These are phyloP conservation scores for Heliocidaris erythrogramma DNA, from an alignment of 35 echinoderm and acorn worm genomes.

Conservation along the genomic window DNA sequence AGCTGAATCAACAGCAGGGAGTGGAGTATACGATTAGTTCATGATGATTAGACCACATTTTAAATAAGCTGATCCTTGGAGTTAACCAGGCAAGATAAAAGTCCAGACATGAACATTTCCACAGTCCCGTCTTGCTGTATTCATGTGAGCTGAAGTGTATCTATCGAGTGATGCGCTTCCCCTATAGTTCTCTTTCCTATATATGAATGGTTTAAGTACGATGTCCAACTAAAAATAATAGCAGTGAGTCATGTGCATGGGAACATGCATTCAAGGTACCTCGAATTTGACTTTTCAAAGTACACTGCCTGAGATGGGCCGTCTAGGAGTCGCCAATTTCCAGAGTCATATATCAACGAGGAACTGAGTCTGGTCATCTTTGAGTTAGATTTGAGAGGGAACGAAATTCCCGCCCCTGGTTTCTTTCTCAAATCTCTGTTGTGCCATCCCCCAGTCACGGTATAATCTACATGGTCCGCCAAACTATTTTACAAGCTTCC, in stretches of 20 bases:
- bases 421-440: not conserved
- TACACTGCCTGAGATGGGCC: not conserved
- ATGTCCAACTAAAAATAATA: not conserved
- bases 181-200: not conserved
- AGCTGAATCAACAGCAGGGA: not conserved
- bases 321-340: not conserved
- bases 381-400: not conserved
- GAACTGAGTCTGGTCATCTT: not conserved
- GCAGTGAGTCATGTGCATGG: not conserved
- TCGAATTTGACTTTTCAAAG: not conserved
- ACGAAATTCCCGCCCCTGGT: not conserved
- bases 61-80: not conserved
- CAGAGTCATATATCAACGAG: not conserved
- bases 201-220: not conserved
- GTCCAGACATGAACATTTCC: not conserved
- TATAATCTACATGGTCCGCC: not conserved
- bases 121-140: not conserved
- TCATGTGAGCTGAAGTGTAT: not conserved
- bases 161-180: not conserved
- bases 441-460: not conserved
- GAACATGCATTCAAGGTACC: not conserved
- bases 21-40: not conserved
- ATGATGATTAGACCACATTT: constrained; percentile 11
- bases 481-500: not conserved
- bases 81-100: not conserved